Percentiles rank a stretch among this genome's conserved stretches.
Conservation (phyloP, 2,888 invertebrate genomes). For the Dioctria rufipes region DNA sequence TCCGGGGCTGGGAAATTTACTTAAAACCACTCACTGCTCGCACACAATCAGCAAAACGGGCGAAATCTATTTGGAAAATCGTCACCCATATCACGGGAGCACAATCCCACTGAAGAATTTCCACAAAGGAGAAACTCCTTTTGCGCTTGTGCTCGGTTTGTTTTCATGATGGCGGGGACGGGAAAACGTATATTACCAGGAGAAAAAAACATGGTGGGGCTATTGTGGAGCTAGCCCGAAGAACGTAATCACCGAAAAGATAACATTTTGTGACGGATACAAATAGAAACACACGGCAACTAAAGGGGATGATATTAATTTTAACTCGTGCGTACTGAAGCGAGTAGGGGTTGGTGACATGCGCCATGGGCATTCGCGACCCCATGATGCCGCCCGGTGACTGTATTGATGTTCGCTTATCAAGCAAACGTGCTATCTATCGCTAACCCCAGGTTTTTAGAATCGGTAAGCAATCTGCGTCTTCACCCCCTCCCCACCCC, state of each 20-base stretch:
- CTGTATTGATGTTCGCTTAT: slow-evolving; percentile 43
- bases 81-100: slow-evolving; percentile 16
- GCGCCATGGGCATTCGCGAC: slow-evolving; percentile 15
- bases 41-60: slow-evolving; percentile 42
- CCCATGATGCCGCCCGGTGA: slow-evolving; percentile 5
- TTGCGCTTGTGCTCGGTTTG: slow-evolving; percentile 27
- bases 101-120: slow-evolving; percentile 15
- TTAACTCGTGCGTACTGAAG: slow-evolving; percentile 47
- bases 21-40: slow-evolving; percentile 38
- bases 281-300: slow-evolving; percentile 29
- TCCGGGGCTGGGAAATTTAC: slow-evolving; percentile 58
- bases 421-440: slow-evolving; percentile 30
- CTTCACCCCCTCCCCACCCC: slow-evolving; percentile 13
- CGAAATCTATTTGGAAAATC: slow-evolving; percentile 41
- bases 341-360: slow-evolving; percentile 27
- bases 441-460: slow-evolving; percentile 25
- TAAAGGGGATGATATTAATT: slow-evolving; percentile 47
- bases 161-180: slow-evolving; percentile 24
- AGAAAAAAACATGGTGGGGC: slow-evolving; percentile 34
- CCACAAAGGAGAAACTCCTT: not conserved
- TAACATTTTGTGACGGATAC: slow-evolving; percentile 36
- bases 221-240: slow-evolving; percentile 4
- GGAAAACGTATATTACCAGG: slow-evolving; percentile 7
- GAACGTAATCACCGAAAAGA: slow-evolving; percentile 39
- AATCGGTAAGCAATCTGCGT: slow-evolving; percentile 38